Evolutionary conservation across 2,888 invertebrate genomes (phyloP).

Genomic region (Leucoptera coffeella): DNA sequence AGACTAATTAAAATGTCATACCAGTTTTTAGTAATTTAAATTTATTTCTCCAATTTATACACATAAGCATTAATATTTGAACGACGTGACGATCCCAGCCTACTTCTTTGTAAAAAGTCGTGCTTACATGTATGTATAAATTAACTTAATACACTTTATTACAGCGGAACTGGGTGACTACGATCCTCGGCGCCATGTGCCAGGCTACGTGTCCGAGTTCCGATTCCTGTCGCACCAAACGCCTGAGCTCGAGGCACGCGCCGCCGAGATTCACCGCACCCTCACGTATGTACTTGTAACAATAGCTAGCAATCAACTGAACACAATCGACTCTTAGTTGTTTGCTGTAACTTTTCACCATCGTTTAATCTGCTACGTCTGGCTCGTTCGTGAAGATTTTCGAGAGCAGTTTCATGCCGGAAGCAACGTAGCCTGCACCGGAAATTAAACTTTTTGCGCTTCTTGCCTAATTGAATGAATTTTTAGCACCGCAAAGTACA

Average conservation of each 20-base stretch:
- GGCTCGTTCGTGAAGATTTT: too few relatives aligned
- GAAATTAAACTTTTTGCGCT: slow-evolving; percentile 39
- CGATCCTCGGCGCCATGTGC: slow-evolving; percentile 79
- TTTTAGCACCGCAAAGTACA: slow-evolving; percentile 44
- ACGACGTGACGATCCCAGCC: slow-evolving; percentile 3
- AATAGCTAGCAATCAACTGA: too few relatives aligned
- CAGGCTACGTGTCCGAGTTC: slow-evolving; percentile 93
- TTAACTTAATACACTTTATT: too few relatives aligned
- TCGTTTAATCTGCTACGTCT: too few relatives aligned
- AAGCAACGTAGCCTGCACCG: slow-evolving; percentile 20
- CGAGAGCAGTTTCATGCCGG: slow-evolving; percentile 24
- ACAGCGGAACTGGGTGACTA: slow-evolving; percentile 93
- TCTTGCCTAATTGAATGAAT: slow-evolving; percentile 43
- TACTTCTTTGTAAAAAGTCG: too few relatives aligned
- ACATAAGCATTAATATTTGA: not conserved
- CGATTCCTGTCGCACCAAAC: slow-evolving; percentile 89
- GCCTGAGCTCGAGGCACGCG: slow-evolving; percentile 79
- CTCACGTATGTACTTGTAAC: slow-evolving; percentile 65
- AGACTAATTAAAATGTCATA: too few relatives aligned
- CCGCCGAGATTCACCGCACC: slow-evolving; percentile 83
- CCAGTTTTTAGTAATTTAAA: too few relatives aligned
- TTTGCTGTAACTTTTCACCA: too few relatives aligned
- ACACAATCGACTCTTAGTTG: too few relatives aligned
- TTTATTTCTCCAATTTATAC: too few relatives aligned
- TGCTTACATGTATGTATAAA: too few relatives aligned